Evolutionary conservation across 2,888 invertebrate species (phyloP).

Genomic region (Agonum fuliginosum): DNA sequence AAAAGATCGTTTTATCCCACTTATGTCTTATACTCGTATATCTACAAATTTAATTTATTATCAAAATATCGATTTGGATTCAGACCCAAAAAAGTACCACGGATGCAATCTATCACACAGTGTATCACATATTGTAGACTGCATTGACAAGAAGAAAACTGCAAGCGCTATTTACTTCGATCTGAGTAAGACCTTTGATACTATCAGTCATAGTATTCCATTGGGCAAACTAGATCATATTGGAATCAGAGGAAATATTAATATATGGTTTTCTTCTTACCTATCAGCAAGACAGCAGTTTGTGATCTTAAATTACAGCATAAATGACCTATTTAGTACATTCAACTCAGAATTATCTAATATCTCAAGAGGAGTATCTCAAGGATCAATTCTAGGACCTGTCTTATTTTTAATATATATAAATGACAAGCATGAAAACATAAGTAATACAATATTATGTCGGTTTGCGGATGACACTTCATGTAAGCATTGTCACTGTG

Average conservation of each 20-base stretch:
- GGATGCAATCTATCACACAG: not conserved
- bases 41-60: slow-evolving; percentile 46
- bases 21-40: slow-evolving; percentile 52
- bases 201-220: not conserved
- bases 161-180: not conserved
- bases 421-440: not conserved
- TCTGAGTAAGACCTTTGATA: no score
- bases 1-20: slow-evolving; percentile 38
- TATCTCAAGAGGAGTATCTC: not conserved
- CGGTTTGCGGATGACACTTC: slow-evolving; percentile 5
- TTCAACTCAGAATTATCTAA: not conserved
- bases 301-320: not conserved
- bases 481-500: not conserved
- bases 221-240: not conserved
- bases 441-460: not conserved
- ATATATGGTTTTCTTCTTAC: not conserved
- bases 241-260: not conserved
- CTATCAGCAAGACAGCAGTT: not conserved
- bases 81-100: slow-evolving; percentile 32
- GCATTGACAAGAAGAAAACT: not conserved
- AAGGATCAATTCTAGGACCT: slow-evolving; percentile 8
- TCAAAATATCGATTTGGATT: slow-evolving; percentile 56
- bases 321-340: not conserved
- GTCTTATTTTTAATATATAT: no score
- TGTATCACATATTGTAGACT: not conserved